Evolutionary conservation across 1,140 invertebrate genomes (phyloP).

Genomic region (Caenorhabditis inopinata): DNA sequence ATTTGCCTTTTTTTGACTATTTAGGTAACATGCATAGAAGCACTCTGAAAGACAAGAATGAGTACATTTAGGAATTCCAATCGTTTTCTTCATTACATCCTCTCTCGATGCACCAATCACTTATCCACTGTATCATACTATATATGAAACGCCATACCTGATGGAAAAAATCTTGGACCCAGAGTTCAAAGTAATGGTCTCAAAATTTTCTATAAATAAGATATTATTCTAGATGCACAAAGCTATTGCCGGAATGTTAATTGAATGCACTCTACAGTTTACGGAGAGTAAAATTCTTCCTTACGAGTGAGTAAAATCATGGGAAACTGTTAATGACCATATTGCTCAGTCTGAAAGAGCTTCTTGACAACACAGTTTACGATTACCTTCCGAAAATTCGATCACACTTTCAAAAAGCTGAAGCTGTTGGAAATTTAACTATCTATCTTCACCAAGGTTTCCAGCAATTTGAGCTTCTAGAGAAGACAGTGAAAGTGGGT

Average conservation of each 20-base stretch:
- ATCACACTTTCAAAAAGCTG: too few species aligned
- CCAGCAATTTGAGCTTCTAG: too few species aligned
- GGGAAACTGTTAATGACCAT: too few species aligned
- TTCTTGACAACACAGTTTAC: not conserved
- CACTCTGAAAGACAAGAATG: not conserved
- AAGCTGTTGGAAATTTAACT: too few species aligned
- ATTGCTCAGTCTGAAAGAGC: slow-evolving; percentile 46
- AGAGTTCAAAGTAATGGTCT: slow-evolving; percentile 53
- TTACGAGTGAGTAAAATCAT: not conserved
- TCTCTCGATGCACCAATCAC: not conserved
- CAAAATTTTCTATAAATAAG: not conserved
- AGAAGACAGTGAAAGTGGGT: too few species aligned
- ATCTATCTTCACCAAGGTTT: too few species aligned
- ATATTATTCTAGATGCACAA: slow-evolving; percentile 52
- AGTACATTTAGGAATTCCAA: slow-evolving; percentile 52
- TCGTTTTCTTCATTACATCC: slow-evolving; percentile 54
- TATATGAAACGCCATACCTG: slow-evolving; percentile 68
- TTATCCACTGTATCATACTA: slow-evolving; percentile 68
- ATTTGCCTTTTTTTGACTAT: slow-evolving; percentile 60
- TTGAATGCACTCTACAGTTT: slow-evolving; percentile 65
- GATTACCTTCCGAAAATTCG: too few species aligned
- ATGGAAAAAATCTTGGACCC: slow-evolving; percentile 67
- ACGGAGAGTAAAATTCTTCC: slow-evolving; percentile 68
- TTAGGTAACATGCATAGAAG: slow-evolving; percentile 36
- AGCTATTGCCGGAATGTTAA: slow-evolving; percentile 65